Base-by-base conservation (phyloP, 2,888 invertebrate genomes). In the Tetrapedia diversipes region DNA sequence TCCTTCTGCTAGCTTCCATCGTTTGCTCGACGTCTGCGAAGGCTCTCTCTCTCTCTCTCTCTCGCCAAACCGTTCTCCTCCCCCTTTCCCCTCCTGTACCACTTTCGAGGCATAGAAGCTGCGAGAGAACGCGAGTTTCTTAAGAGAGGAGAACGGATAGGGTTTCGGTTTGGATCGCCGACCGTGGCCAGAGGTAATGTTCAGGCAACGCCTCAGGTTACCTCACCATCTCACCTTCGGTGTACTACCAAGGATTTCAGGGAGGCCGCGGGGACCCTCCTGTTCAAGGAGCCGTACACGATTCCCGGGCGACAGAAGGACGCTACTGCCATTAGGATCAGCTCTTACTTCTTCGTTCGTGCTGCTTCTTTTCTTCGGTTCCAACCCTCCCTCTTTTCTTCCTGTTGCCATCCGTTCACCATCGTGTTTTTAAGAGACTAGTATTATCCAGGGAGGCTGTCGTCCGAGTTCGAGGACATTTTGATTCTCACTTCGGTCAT, bases 161-260 rank as follows among this genome's bases (percentile, higher is more conserved):
- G 84, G 84, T 89, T 89, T 88, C 89, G 85, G 85, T 85, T 86
- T 84, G 81, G 86, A 86, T 85, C 84, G 83, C 82, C 86, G 78
- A 75, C 79, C 85, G 75, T 79, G 78, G 83, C 82, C 84, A 84
- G n/a, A n/a, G 86, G 78, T 86, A 86, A 85, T 80, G 86, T 82
- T 85, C 83, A 80, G 83, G 77, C 85, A 85, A 87, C 87, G 89
- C 88, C 83, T 89, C 89, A 79, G 86, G 89, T 89, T 89, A 89
- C 89, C 85, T 82, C 79, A 53, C 72, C 82, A 78, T 86, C 84
- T 88, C 86, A 84, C 86, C 84, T 86, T 82, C 85, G 84, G 81
- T 83, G 83, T 81, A 86, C 88, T 88, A 86, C 88, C 87, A 86
- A 88, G 87, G 89, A 88, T 89, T 89, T 89, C 84, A 84, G 80